phyloP scores from a whole-genome alignment of 2,888 invertebrate genomes.

The Archips crataeganus region DNA sequence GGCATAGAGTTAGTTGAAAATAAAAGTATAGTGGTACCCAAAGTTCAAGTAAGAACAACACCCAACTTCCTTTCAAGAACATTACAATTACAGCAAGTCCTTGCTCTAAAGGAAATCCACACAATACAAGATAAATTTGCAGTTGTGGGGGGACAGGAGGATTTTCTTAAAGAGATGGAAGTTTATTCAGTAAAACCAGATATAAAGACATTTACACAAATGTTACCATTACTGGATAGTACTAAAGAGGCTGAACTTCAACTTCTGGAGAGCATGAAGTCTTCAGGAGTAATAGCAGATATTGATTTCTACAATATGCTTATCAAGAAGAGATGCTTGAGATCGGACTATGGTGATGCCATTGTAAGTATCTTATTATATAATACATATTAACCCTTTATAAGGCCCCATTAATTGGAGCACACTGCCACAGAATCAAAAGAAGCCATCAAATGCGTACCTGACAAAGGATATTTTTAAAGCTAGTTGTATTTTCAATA shows the following conservation, averaged over 20 bases:
- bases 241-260: conserved; percentile 89
- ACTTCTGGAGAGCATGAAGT: conserved; percentile 87
- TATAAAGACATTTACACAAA: conserved; percentile 91
- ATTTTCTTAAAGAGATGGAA: conserved; percentile 92
- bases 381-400: too few relatives aligned
- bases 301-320: conserved; percentile 94
- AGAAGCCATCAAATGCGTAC: too few relatives aligned
- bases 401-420: too few relatives aligned
- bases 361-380: conserved; percentile 82
- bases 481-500: too few relatives aligned
- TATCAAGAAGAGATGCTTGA: conserved; percentile 91
- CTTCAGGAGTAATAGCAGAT: conserved; percentile 88
- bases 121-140: conserved; percentile 89
- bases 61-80: conserved; percentile 89
- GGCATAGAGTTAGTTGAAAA: conserved; percentile 54
- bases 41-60: conserved; percentile 58
- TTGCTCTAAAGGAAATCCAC: conserved; percentile 85
- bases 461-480: too few relatives aligned
- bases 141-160: conserved; percentile 91
- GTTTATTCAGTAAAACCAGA: conserved; percentile 88
- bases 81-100: conserved; percentile 87
- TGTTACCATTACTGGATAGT: conserved; percentile 90
- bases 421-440: too few relatives aligned
- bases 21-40: conserved; percentile 39
- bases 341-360: conserved; percentile 89